Base-by-base conservation (phyloP, 2,113 vertebrate genomes). In the Tiliqua scincoides region DNA sequence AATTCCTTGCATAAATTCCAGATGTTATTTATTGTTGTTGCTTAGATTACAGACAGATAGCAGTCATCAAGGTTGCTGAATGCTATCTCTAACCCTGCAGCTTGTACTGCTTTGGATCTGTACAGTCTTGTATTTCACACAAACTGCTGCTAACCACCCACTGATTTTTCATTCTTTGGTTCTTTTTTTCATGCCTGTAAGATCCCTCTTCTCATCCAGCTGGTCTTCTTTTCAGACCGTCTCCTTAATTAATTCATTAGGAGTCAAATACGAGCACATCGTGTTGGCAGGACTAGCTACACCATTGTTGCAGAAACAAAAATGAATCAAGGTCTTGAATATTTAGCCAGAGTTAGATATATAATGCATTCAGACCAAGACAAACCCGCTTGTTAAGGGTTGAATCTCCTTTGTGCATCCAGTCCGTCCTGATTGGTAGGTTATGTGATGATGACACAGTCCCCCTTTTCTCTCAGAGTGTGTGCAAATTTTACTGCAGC, bases 101-200 rank as follows among this genome's bases (percentile, higher is more conserved):
- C 30, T 68, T 48, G 43, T 48, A 48, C 43, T 5, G 43, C 43
- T 48, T 48, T 48, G 43, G 43, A 48, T 48, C 40, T 85, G 59
- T 61, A 57, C 17, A 17, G 54, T 57, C 73, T 57, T 30, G 61
- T 75, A 63, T 17, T 57, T 84, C 27, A 79, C 76, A 54, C 82
- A 80, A 67, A 79, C 89, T 70, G 84, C 43, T 71, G 67, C 27
- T 48, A 85, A 75, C 74, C 59, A 35, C 2, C n/a, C 68, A 37
- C 43, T 83, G 73, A 20, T 84, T 79, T 81, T 83, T 85, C 77
- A 72, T n/a, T 70, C 14, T 70, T 70, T 68, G 4, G 43, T 57
- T 57, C 54, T 17, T 17, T 17, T n/a, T 91, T 59, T 71, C 79
- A 79, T 6, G 62, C 27, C 4, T 68, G 23, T 40, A 32, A 48